Base-by-base conservation (phyloP, 1,140 invertebrate genomes). In the Brachionus angularis region DNA sequence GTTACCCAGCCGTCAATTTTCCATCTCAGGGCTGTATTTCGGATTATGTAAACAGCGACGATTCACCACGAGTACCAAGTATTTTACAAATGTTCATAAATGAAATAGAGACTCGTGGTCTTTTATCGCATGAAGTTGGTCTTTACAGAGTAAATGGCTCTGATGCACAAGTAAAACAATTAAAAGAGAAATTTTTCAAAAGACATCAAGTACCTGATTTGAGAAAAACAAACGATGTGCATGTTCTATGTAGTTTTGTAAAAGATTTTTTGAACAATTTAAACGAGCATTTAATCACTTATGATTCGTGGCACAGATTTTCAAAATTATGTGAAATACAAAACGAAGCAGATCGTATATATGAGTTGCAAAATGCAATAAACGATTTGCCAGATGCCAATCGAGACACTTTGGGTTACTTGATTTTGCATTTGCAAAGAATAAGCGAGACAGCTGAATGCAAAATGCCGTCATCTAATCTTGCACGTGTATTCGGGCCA, bases 201-300 rank as follows among this genome's bases (percentile, higher is more conserved):
- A 5, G 33, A 36, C 71, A 53, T 21, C 33, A 53, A 39, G 36
- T 49, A 16, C 53, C 53, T n/a, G 71, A 72, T 64, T 4, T 72
- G 8, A 23, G 31, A 21, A 44, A 50, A 39, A 27, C 47, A 25
- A 36, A 36, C 49, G 71, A 72, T 33, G 47, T 72, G 5, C 53
- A 61, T 18, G 33, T 50, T 27, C 34, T 72, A 16, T 72, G 71
- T 27, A 34, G 71, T 49, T 53, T 50, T 34, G 39, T 72, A 3
- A 72, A 72, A 36, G 71, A 72, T 39, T 72, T 72, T 72, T 46
- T 72, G 12, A 53, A 49, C 34, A 58, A 53, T 21, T 42, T 72
- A 50, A 46, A 34, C n/a, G 71, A 72, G 39, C 53, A 53, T 16
- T 46, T 72, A 39, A 39, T 72, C 2, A 72, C 71, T n/a, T 46